Conservation (phyloP, 2,113 vertebrate genomes). For the Takifugu bimaculatus region DNA sequence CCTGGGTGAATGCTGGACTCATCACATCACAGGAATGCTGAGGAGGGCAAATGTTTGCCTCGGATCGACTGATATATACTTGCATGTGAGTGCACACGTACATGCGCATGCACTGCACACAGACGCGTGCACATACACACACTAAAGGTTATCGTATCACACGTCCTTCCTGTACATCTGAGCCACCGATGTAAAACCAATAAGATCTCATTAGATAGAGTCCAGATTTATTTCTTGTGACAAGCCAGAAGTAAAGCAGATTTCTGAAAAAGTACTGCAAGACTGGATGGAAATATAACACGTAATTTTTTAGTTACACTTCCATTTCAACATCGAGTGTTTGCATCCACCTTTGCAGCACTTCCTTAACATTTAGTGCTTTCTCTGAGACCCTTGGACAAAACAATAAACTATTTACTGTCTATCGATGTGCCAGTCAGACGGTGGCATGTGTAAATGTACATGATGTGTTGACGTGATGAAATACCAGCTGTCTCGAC, state of each 20-base stretch:
- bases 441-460: slow-evolving; percentile 37
- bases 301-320: too few species aligned
- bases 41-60: slow-evolving; percentile 68
- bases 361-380: too few species aligned
- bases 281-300: not conserved
- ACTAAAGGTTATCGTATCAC: slow-evolving; percentile 24
- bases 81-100: slow-evolving; percentile 3
- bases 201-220: not conserved
- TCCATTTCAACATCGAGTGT: too few species aligned
- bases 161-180: slow-evolving; percentile 1
- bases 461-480: slow-evolving; percentile 66
- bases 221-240: not conserved
- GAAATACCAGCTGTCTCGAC: slow-evolving; percentile 63
- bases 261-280: not conserved
- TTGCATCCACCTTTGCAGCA: too few species aligned
- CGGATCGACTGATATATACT: slow-evolving; percentile 53
- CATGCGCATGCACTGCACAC: slow-evolving; percentile 12
- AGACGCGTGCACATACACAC: slow-evolving; percentile 3
- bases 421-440: slow-evolving; percentile 3
- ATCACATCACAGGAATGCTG: slow-evolving; percentile 75
- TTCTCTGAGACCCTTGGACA: not conserved
- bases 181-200: not conserved
- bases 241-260: not conserved
- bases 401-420: not conserved
- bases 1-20: slow-evolving; percentile 67